phyloP scores from a whole-genome alignment of 1,140 invertebrate genomes.

The Stegodyphus dumicola region DNA sequence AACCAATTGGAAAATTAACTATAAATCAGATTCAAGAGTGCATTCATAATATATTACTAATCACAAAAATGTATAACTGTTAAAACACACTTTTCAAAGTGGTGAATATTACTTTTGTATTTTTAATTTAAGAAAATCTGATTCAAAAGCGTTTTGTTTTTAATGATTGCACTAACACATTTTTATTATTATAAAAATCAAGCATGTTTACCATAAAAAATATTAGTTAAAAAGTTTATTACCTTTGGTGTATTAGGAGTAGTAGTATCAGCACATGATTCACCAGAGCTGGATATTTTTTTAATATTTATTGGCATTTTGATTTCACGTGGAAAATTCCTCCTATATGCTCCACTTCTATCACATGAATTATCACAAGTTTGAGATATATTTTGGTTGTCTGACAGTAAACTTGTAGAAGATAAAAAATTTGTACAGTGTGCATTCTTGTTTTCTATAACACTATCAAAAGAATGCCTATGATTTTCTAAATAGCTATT shows the following conservation, averaged over 20 bases:
- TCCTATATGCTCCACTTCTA: neutral
- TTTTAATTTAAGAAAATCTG: too few species aligned
- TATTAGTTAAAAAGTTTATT: slow-evolving; percentile 54
- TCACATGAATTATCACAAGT: too few species aligned
- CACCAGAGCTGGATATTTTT: slow-evolving; percentile 65
- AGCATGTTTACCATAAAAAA: neutral
- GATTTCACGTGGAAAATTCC: slow-evolving; percentile 69
- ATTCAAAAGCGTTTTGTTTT: too few species aligned
- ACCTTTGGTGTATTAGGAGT: slow-evolving; percentile 63
- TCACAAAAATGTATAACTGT: too few species aligned
- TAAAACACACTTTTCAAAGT: too few species aligned
- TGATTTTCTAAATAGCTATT: slow-evolving; percentile 10
- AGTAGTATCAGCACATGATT: slow-evolving; percentile 65
- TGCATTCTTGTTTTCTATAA: neutral
- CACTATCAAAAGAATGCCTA: slow-evolving; percentile 15
- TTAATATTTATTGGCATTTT: slow-evolving; percentile 62
- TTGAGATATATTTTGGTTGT: too few species aligned
- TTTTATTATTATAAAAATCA: too few species aligned
- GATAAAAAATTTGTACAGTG: neutral
- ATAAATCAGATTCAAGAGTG: too few species aligned
- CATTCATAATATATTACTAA: too few species aligned
- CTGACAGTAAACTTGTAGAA: neutral
- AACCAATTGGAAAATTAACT: too few species aligned
- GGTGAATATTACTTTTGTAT: too few species aligned
- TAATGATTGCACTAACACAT: too few species aligned